Evolutionary conservation across 2,113 vertebrate genomes (phyloP).

Genomic region (Pangasianodon hypophthalmus): DNA sequence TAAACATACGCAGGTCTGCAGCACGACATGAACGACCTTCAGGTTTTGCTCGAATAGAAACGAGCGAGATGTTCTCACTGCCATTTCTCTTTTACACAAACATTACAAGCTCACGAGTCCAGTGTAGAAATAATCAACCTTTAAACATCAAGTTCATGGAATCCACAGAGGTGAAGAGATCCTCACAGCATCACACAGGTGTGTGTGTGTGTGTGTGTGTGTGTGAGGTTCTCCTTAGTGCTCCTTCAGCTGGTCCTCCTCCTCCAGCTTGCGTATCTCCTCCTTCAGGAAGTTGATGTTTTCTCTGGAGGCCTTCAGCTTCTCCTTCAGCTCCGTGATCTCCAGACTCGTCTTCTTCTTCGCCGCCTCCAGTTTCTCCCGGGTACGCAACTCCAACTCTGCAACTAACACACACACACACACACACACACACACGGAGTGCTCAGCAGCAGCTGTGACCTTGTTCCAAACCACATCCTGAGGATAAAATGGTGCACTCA

Average conservation of each 20-base stretch:
- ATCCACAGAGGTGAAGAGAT: background rate
- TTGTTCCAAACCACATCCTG: background rate
- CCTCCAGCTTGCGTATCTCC: conserved; percentile 95
- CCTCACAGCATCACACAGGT: background rate
- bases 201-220: conserved; percentile 10
- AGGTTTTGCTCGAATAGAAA: too few species aligned
- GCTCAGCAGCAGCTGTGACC: background rate
- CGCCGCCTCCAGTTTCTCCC: conserved; percentile 92
- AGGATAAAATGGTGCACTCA: conserved; percentile 69
- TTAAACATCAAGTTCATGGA: background rate
- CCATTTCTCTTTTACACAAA: background rate
- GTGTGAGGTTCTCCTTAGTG: conserved; percentile 72
- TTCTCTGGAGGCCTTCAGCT: conserved; percentile 96
- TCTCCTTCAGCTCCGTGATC: conserved; percentile 95
- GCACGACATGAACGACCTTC: background rate
- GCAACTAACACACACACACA: conserved; percentile 74
- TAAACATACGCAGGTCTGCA: background rate
- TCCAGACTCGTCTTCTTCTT: conserved; percentile 98
- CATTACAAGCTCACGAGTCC: background rate
- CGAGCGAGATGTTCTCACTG: background rate
- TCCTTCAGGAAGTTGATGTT: conserved; percentile 95
- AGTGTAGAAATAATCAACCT: background rate
- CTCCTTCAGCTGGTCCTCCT: conserved; percentile 94
- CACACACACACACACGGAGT: conserved; percentile 7
- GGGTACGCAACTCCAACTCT: conserved; percentile 92